Evolutionary conservation across 2,888 invertebrate species (phyloP), one percentile per base, ranked within the genome.

Genomic region (Empis stercorea): DNA sequence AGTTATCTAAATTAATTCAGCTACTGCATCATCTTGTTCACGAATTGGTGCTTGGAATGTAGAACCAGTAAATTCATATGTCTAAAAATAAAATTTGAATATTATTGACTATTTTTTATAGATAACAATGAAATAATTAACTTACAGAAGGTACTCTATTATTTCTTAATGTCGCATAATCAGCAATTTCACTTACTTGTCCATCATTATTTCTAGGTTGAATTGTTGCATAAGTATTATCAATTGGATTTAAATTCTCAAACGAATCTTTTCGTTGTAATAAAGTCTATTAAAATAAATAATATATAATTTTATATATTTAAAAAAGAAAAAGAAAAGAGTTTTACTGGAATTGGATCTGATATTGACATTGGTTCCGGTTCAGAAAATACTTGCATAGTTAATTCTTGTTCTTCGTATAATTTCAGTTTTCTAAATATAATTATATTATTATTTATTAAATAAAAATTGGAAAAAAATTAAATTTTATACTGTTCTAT

Each of bases 351-450:
- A n/a, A 61, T 59, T 43, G 52, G 47, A 52, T 66, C 67, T 15
- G 64, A 63, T 46, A 59, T 65, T n/a, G 65, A 64, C 36, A 63
- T 64, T 40, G 65, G 65, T 64, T 84, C 84, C 11, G 83, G 79
- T 61, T 85, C 84, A 54, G 81, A 82, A 61, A 91, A 89, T 16
- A 92, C 91, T 66, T 91, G 88, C 92, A 92, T 92, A 30, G 89
- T 91, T 47, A 92, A 72, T 68, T 92, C 91, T 68, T 92, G 91
- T 57, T 92, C 91, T 67, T 92, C 91, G 56, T 92, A 92, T 0
- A 89, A 78, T 62, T 91, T 80, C 23, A 91, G 71, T 72, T 91
- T 91, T 59, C 83, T 84, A 54, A 3, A 62, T n/a, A n/a, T n/a
- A n/a, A n/a, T n/a, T n/a, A n/a, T n/a, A n/a, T n/a, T n/a, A n/a